Conservation (phyloP, 2,797 vertebrate genomes). For the Kryptopterus vitreolus region DNA sequence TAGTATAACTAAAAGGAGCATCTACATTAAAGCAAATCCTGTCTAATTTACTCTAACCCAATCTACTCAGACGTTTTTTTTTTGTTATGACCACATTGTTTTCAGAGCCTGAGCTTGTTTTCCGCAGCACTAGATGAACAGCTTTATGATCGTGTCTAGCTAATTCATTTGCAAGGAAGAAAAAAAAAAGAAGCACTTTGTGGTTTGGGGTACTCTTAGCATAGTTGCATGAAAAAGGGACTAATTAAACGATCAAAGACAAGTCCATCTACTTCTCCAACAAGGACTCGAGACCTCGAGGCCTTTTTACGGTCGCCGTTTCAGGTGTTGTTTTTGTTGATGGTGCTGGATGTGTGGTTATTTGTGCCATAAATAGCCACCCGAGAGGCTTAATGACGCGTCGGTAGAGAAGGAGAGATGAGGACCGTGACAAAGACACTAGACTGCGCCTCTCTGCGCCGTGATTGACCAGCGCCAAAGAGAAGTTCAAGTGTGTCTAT, state of each 20-base stretch:
- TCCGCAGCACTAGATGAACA: constrained; percentile 34
- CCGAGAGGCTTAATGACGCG: constrained; percentile 46
- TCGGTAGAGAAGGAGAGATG: constrained; percentile 57
- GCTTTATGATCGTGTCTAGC: constrained; percentile 35
- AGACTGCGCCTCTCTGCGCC: constrained; percentile 65
- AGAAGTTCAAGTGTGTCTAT: constrained; percentile 70
- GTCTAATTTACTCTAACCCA: background rate
- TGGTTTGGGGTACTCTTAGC: constrained; percentile 40
- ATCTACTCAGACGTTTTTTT: constrained; percentile 25
- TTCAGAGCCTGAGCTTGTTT: background rate
- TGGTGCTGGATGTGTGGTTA: constrained; percentile 54
- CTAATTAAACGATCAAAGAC: constrained; percentile 52
- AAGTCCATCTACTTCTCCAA: constrained; percentile 32
- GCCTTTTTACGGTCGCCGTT: constrained; percentile 32
- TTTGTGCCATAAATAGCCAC: constrained; percentile 49
- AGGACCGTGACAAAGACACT: constrained; percentile 67
- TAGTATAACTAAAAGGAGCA: constrained; percentile 9
- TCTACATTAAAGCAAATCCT: constrained; percentile 21
- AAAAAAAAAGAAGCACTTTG: constrained; percentile 44
- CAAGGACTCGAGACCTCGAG: constrained; percentile 22
- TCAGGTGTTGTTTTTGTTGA: constrained; percentile 54
- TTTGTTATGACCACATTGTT: background rate
- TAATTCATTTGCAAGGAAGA: constrained; percentile 49
- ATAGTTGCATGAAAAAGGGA: constrained; percentile 48
- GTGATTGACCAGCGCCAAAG: constrained; percentile 63